phyloP scores from a whole-genome alignment of 2,888 invertebrate genomes.

The Bombylius discolor region DNA sequence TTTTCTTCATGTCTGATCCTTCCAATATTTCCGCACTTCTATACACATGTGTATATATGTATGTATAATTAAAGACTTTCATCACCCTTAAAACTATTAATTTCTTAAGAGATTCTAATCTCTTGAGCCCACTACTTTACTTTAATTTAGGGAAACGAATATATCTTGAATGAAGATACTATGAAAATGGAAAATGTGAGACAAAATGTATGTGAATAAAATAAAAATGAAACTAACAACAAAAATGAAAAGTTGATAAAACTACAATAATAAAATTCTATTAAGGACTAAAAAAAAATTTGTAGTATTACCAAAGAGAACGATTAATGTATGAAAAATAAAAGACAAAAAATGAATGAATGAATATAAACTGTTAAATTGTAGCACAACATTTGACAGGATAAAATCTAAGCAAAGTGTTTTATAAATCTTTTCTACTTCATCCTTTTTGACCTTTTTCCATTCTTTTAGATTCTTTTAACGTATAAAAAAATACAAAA shows the following conservation, averaged over 20 bases:
- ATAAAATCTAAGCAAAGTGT: constrained; percentile 10
- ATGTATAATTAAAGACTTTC: background rate
- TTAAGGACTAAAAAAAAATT: too few relatives aligned
- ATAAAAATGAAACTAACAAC: too few relatives aligned
- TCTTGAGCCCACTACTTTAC: background rate
- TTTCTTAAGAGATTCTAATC: background rate
- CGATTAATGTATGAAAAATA: too few relatives aligned
- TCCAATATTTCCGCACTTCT: too few relatives aligned
- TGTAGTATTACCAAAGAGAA: too few relatives aligned
- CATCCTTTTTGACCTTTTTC: constrained; percentile 5
- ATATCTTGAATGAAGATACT: background rate
- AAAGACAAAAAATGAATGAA: background rate
- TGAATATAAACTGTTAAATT: background rate
- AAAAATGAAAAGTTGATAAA: too few relatives aligned
- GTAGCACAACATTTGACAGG: constrained; percentile 5
- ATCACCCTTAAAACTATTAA: background rate
- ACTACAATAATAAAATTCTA: too few relatives aligned
- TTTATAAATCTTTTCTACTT: constrained; percentile 7
- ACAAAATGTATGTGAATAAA: too few relatives aligned
- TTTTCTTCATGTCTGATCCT: too few relatives aligned
- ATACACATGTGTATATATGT: background rate
- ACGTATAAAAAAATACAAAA: too few relatives aligned
- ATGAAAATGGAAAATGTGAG: too few relatives aligned
- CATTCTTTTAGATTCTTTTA: background rate
- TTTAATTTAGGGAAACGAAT: background rate